These are phyloP conservation scores for Porites lobata DNA, from an alignment of 92 coral and sea anemone species.

Conservation along the genomic window DNA sequence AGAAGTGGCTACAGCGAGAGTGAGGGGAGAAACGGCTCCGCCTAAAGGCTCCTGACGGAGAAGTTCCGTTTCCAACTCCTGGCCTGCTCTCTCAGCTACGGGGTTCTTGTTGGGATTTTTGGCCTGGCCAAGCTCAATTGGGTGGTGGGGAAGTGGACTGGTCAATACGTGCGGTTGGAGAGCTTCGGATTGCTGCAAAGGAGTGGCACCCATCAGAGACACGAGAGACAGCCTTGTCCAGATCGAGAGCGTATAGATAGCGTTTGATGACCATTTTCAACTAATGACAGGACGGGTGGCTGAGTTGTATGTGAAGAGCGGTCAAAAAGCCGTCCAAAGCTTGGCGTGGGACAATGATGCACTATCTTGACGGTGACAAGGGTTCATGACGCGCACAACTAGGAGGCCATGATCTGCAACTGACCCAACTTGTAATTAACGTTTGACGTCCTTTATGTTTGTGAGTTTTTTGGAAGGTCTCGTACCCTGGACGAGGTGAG, in stretches of 20 bases:
- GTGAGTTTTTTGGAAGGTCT: conserved; percentile 17
- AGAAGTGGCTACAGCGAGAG: conserved; percentile 47
- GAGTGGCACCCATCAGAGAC: conserved; percentile 1
- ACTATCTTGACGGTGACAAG: not conserved
- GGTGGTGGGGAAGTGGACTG: conserved; percentile 63
- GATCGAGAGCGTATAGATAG: conserved; percentile 12
- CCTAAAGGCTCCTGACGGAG: conserved; percentile 55
- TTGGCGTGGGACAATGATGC: conserved; percentile 22
- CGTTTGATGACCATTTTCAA: conserved; percentile 9
- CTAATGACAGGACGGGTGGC: conserved; percentile 1
- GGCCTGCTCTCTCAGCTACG: conserved; percentile 60
- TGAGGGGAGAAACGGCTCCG: conserved; percentile 19
- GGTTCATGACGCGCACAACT: conserved; percentile 16
- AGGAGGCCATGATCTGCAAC: conserved; percentile 22
- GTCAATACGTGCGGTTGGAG: conserved; percentile 42
- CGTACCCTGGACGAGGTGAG: conserved; percentile 6
- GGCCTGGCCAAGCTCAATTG: conserved; percentile 60
- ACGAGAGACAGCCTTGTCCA: conserved; percentile 15
- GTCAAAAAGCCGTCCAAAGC: conserved; percentile 12
- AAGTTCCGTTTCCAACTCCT: conserved; percentile 34
- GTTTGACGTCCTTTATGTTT: conserved; percentile 5
- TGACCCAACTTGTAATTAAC: conserved; percentile 26
- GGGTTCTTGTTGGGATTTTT: conserved; percentile 73
- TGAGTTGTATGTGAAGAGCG: conserved; percentile 5
- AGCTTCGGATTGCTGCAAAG: conserved; percentile 51